Conservation (phyloP, 2,113 vertebrate species). For the Pomatostomus ruficeps region DNA sequence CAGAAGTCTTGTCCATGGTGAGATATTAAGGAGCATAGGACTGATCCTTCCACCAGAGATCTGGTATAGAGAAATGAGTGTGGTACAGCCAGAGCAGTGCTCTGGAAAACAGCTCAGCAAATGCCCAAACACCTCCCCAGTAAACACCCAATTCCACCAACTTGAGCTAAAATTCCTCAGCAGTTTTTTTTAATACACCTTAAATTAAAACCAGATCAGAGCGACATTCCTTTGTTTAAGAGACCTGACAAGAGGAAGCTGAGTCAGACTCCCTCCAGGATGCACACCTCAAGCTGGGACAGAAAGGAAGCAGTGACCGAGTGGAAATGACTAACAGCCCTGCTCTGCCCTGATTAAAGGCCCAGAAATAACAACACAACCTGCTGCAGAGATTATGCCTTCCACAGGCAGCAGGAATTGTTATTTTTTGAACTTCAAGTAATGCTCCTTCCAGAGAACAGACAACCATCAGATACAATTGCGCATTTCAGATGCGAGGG, state of each 20-base stretch:
- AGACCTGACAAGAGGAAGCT: conserved; percentile 42
- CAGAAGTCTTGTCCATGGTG: background rate
- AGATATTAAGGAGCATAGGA: background rate
- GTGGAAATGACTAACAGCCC: conserved; percentile 43
- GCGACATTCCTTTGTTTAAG: background rate
- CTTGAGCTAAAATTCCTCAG: background rate
- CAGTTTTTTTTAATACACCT: background rate
- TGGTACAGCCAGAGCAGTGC: background rate
- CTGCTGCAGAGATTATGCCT: background rate
- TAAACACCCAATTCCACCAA: background rate
- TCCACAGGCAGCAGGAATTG: background rate
- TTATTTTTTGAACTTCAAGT: conserved; percentile 3
- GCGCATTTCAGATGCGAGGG: background rate
- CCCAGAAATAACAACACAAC: conserved; percentile 1
- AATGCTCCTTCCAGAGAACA: background rate
- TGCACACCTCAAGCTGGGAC: background rate
- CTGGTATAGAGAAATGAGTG: background rate
- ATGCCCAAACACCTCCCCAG: background rate
- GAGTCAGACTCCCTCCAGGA: conserved; percentile 21
- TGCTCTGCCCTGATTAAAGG: conserved; percentile 39
- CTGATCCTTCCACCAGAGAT: background rate
- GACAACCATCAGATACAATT: background rate
- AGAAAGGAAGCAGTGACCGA: conserved; percentile 18
- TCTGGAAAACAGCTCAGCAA: background rate
- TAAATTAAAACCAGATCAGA: background rate